A percentile compares a stretch with the other conserved stretches of the same genome.
Evolutionary conservation across 1,140 invertebrate species (phyloP).

Genomic region (Drosophila subobscura): DNA sequence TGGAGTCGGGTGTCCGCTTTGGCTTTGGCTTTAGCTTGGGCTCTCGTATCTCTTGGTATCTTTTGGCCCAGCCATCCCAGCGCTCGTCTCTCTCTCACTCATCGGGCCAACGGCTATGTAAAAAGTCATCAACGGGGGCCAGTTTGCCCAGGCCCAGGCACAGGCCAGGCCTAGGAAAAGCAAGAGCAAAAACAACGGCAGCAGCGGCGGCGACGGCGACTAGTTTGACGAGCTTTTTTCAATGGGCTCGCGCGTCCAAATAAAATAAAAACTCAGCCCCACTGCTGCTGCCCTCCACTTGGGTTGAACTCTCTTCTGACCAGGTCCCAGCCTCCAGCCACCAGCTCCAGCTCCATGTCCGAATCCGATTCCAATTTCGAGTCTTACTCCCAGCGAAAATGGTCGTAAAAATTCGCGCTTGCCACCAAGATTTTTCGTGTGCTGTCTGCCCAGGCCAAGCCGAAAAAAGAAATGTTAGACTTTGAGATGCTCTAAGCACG

Average conservation of each 20-base stretch:
- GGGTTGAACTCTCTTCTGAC: slow-evolving; percentile 62
- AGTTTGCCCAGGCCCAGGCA: slow-evolving; percentile 52
- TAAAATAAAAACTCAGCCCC: slow-evolving; percentile 23
- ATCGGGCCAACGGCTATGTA: slow-evolving; percentile 65
- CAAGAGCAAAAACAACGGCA: slow-evolving; percentile 49
- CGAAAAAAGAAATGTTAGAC: slow-evolving; percentile 52
- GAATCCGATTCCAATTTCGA: slow-evolving; percentile 11
- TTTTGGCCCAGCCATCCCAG: neutral
- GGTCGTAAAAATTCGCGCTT: slow-evolving; percentile 72
- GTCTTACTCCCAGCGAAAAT: slow-evolving; percentile 42
- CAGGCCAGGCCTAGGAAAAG: slow-evolving; percentile 51
- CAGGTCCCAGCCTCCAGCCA: slow-evolving; percentile 37
- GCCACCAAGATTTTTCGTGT: slow-evolving; percentile 9
- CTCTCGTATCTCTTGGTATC: slow-evolving; percentile 41
- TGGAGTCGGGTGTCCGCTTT: too few relatives aligned
- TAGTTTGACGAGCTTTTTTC: slow-evolving; percentile 77
- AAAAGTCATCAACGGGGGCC: slow-evolving; percentile 80
- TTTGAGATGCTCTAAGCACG: slow-evolving; percentile 61
- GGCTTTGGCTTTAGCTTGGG: slow-evolving; percentile 25
- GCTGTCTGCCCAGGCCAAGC: slow-evolving; percentile 22
- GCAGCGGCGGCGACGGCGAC: slow-evolving; percentile 46
- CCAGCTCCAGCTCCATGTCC: slow-evolving; percentile 16
- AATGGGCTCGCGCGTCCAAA: slow-evolving; percentile 63
- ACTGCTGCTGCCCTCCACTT: slow-evolving; percentile 56
- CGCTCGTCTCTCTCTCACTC: slow-evolving; percentile 30